These are phyloP conservation scores for Galaxias olidus DNA, from an alignment of 2,797 vertebrate genomes.

Conservation along the genomic window DNA sequence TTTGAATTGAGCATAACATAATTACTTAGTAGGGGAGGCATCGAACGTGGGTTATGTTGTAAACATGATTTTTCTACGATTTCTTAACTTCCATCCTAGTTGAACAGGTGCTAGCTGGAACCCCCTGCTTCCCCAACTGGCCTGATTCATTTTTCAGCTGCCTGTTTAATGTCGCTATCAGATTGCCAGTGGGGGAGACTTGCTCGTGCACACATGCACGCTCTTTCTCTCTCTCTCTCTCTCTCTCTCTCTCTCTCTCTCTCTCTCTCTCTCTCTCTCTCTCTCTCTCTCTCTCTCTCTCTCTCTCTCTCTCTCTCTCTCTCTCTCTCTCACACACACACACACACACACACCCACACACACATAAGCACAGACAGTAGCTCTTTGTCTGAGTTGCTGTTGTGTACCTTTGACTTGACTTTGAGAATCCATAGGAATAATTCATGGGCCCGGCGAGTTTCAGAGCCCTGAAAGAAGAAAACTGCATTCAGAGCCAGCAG, in stretches of 20 bases:
- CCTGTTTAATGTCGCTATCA: slow-evolving; percentile 43
- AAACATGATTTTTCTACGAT: slow-evolving; percentile 45
- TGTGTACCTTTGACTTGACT: slow-evolving; percentile 79
- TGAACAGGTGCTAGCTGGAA: slow-evolving; percentile 38
- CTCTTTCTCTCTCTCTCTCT: neutral
- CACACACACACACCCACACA: slow-evolving; percentile 16
- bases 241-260: neutral
- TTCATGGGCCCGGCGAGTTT: slow-evolving; percentile 72
- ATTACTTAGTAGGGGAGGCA: slow-evolving; percentile 63
- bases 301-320: slow-evolving; percentile 13
- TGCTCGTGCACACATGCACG: neutral
- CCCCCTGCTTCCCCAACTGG: slow-evolving; percentile 42
- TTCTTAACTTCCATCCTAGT: slow-evolving; percentile 49
- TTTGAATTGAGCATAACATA: slow-evolving; percentile 70
- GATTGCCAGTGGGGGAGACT: slow-evolving; percentile 13
- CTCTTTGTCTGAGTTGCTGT: slow-evolving; percentile 55
- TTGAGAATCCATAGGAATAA: slow-evolving; percentile 79
- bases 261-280: neutral
- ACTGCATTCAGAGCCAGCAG: slow-evolving; percentile 64
- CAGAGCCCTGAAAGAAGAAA: slow-evolving; percentile 66
- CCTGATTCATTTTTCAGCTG: slow-evolving; percentile 47
- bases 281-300: neutral
- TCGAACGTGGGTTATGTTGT: slow-evolving; percentile 40
- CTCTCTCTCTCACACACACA: neutral
- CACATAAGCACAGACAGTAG: slow-evolving; percentile 34